Percentiles rank a stretch among this genome's conserved stretches.
These are phyloP conservation scores for Myotis lucifugus DNA, from an alignment of 2,113 vertebrate genomes.

Conservation along the genomic window DNA sequence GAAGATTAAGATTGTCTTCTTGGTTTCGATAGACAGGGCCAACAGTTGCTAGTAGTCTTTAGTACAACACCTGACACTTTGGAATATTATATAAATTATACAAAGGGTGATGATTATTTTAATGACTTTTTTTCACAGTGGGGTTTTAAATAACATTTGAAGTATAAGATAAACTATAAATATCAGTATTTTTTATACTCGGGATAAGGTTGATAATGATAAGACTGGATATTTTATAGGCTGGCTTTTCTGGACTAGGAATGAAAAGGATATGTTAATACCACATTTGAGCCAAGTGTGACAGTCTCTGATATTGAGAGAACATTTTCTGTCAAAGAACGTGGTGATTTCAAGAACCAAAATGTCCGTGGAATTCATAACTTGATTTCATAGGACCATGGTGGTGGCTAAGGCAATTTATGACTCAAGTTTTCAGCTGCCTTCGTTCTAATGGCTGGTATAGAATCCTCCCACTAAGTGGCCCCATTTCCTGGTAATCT, in stretches of 20 bases:
- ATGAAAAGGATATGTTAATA: neutral
- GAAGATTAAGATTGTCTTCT: neutral
- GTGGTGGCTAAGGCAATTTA: neutral
- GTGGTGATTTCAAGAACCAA: neutral
- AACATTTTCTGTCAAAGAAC: neutral
- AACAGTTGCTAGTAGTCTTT: neutral
- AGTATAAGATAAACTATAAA: neutral
- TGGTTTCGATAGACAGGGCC: neutral
- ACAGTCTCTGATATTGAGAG: neutral
- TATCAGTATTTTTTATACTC: neutral
- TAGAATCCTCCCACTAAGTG: neutral
- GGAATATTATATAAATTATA: neutral
- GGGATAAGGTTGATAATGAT: neutral
- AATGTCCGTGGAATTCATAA: neutral
- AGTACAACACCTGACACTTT: neutral
- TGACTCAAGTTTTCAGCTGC: neutral
- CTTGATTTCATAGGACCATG: neutral
- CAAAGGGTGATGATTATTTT: slow-evolving; percentile 29
- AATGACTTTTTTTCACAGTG: neutral
- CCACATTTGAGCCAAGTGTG: neutral
- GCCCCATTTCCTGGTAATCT: neutral
- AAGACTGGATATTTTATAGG: neutral
- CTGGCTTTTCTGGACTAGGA: neutral
- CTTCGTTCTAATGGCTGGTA: neutral
- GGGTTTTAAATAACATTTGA: slow-evolving; percentile 42